Conservation (phyloP, 2,113 vertebrate species). For the Chlamydotis undulata region DNA sequence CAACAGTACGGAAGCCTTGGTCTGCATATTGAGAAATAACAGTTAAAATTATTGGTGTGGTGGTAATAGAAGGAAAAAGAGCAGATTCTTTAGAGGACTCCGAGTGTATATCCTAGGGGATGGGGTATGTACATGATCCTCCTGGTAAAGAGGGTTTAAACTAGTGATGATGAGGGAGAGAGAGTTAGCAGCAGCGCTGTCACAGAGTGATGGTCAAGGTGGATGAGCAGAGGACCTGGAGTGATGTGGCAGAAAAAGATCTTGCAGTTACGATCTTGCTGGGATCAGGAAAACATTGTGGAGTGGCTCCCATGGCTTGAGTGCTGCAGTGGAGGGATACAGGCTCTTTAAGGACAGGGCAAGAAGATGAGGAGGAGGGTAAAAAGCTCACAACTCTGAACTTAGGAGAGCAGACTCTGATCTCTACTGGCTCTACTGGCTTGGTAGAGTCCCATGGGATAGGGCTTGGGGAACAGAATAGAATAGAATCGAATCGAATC, state of each 20-base stretch:
- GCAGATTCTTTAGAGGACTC: neutral
- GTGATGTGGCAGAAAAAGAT: rapidly evolving
- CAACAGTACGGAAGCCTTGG: neutral
- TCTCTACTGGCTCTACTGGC: too few relatives aligned
- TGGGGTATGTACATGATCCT: neutral
- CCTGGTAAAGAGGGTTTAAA: neutral
- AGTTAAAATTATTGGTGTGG: neutral
- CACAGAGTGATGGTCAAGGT: rapidly evolving
- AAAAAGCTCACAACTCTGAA: too few relatives aligned
- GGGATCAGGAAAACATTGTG: neutral
- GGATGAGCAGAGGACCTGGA: neutral
- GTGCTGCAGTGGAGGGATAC: neutral
- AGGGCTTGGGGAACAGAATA: too few relatives aligned
- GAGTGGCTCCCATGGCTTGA: rapidly evolving
- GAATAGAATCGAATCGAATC: too few relatives aligned
- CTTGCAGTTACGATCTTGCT: too few relatives aligned
- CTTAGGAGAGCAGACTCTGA: too few relatives aligned
- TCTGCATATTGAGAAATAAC: neutral
- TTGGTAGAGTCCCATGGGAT: too few relatives aligned
- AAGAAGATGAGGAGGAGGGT: neutral
- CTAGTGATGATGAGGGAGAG: neutral
- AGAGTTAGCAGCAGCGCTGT: neutral
- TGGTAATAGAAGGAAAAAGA: neutral
- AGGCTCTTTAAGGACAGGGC: neutral
- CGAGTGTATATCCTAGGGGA: too few relatives aligned